Base-by-base conservation (phyloP, 2,888 invertebrate genomes). In the Hydroisotoma schaefferi region DNA sequence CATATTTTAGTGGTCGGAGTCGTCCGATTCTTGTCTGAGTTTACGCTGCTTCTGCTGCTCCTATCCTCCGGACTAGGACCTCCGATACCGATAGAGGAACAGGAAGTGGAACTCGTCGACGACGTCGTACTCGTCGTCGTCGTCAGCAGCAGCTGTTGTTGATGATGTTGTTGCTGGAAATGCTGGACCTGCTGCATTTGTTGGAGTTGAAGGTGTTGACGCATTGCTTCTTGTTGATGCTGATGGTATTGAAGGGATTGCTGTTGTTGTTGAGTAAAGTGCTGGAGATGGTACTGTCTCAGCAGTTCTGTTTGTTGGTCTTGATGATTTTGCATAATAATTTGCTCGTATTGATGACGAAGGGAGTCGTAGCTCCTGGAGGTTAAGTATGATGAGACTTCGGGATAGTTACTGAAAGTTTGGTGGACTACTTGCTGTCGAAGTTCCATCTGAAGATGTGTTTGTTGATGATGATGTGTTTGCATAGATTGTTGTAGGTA, bases 401-500 rank as follows among this genome's bases (percentile, higher is more conserved):
- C 27, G 48, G n/a, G 23, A 44, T 29, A 25, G 43, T 25, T 47
- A 26, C n/a, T 48, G 48, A 25, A 26, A 37, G 56, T 3, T 23
- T 23, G 27, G 61, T 38, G 23, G 56, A 48, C 18, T 44, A 57
- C 54, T 20, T 59, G 62, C n/a, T 56, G 53, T 38, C 55, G 61
- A 33, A 63, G 49, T 20, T 65, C 65, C 46, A 69, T 58, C 54
- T 69, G 51, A 23, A 22, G n/a, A 52, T 68, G 69, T 55, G 68
- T 55, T 23, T 64, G 65, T 22, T 66, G 70, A 44, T 68, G 68
- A 51, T 63, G 58, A 44, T 65, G 68, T 27, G 70, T 66, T 43
- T 68, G 69, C 56, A 69, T 55, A 26, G 65, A 65, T 22, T 66
- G 70, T 47, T 68, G 68, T 52, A 65, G 58, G 46, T 65, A 69